phyloP scores from a whole-genome alignment of 2,888 invertebrate species.

The Himalopsyche anomala region DNA sequence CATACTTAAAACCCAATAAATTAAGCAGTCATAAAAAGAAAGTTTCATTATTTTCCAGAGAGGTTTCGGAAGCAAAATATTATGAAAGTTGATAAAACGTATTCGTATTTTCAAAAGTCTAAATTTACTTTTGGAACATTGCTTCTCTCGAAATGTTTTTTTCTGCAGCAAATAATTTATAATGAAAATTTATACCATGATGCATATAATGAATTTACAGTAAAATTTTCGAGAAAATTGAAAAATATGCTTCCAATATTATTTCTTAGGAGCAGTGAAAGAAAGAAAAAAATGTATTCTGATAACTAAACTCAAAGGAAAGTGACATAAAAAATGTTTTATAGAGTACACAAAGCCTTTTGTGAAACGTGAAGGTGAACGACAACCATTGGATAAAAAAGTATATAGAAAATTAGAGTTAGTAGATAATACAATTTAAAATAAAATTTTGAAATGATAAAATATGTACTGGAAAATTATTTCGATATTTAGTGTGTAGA shows the following conservation, averaged over 20 bases:
- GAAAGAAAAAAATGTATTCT: not conserved
- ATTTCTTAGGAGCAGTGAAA: not conserved
- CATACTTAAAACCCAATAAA: too few species aligned
- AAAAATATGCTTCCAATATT: conserved; percentile 16
- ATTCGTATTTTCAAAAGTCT: too few species aligned
- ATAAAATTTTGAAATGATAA: too few species aligned
- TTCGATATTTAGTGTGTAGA: too few species aligned
- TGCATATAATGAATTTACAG: conserved; percentile 35
- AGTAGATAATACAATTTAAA: too few species aligned
- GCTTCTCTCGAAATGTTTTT: not conserved
- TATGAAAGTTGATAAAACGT: too few species aligned
- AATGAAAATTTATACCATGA: not conserved
- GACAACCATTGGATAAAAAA: not conserved
- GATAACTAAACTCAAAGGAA: conserved; percentile 42
- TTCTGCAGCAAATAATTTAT: not conserved
- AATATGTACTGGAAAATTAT: too few species aligned
- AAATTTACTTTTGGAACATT: not conserved
- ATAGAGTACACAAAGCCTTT: conserved; percentile 32
- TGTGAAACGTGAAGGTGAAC: not conserved
- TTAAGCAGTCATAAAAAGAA: too few species aligned
- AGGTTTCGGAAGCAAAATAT: too few species aligned
- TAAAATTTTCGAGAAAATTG: not conserved
- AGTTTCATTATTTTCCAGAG: too few species aligned
- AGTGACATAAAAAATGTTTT: conserved; percentile 42
- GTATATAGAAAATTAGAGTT: too few species aligned